A percentile compares a stretch with the other conserved stretches of the same genome.
These are phyloP conservation scores for Nephila pilipes DNA, from an alignment of 1,140 invertebrate genomes.

Conservation along the genomic window DNA sequence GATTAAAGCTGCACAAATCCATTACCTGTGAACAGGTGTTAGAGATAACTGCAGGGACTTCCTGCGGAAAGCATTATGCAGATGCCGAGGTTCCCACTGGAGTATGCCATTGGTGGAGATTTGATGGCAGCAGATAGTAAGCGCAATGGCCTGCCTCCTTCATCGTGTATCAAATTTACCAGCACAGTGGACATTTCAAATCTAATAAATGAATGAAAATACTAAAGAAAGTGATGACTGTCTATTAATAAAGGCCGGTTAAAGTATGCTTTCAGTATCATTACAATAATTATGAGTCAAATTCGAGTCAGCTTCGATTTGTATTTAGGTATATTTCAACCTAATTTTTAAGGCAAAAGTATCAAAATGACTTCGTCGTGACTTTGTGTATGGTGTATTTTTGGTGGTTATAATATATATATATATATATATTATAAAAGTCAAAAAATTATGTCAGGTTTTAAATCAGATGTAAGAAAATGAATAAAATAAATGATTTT, in stretches of 20 bases:
- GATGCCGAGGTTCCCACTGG: conserved; percentile 23
- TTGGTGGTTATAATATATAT: too few relatives aligned
- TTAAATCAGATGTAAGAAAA: too few relatives aligned
- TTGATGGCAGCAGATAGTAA: neutral
- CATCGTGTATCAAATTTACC: neutral
- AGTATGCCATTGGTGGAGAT: conserved; percentile 14
- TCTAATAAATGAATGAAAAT: neutral
- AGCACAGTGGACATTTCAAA: neutral
- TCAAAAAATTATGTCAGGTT: too few relatives aligned
- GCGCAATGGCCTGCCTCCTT: neutral
- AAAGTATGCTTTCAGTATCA: neutral
- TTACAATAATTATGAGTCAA: too few relatives aligned
- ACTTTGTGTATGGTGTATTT: too few relatives aligned
- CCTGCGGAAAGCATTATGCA: conserved; percentile 61
- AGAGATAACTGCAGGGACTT: conserved; percentile 32
- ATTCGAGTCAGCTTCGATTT: too few relatives aligned
- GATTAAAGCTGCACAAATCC: conserved; percentile 62
- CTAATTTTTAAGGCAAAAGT: too few relatives aligned
- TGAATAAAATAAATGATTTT: too few relatives aligned
- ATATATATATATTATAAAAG: too few relatives aligned
- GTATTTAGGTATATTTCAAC: too few relatives aligned
- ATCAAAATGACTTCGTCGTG: too few relatives aligned
- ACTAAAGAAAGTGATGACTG: neutral
- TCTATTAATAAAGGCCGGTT: neutral
- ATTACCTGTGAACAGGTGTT: conserved; percentile 64